A percentile compares a stretch with the other conserved stretches of the same genome.
Evolutionary conservation across 2,888 invertebrate species (phyloP).

Genomic region (Scaptomyza cyrtandrae): DNA sequence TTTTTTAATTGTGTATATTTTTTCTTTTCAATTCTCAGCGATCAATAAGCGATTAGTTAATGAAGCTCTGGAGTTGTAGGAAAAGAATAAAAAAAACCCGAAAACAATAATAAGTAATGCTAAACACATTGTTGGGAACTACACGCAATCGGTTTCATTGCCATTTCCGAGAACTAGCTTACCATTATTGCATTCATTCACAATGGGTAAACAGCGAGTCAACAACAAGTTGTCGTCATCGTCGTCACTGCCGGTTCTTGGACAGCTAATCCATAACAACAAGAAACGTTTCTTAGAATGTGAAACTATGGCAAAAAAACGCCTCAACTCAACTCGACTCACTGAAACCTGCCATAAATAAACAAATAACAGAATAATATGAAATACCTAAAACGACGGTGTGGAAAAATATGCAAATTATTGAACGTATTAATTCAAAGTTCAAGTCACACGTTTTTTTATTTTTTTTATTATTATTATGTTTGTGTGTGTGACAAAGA

Average conservation of each 20-base stretch:
- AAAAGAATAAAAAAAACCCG: constrained; percentile 22
- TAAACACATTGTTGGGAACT: constrained; percentile 68
- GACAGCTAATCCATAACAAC: constrained; percentile 31
- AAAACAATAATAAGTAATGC: constrained; percentile 57
- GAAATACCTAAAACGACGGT: constrained; percentile 19
- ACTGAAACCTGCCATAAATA: constrained; percentile 66
- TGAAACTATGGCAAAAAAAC: constrained; percentile 36
- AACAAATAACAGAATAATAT: constrained; percentile 58
- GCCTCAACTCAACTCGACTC: constrained; percentile 15
- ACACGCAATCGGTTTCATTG: constrained; percentile 63
- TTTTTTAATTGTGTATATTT: background rate
- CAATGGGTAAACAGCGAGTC: constrained; percentile 3
- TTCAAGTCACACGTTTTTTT: constrained; percentile 73
- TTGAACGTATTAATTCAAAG: constrained; percentile 79
- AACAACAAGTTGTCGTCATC: background rate
- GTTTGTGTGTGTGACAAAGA: constrained; percentile 55
- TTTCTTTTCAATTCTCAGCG: background rate
- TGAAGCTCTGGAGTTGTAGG: too few relatives aligned
- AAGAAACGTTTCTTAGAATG: constrained; percentile 45
- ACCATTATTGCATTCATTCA: constrained; percentile 21
- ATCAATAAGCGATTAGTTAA: constrained; percentile 13
- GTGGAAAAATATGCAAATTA: constrained; percentile 68
- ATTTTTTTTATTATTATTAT: constrained; percentile 26
- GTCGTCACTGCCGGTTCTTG: constrained; percentile 40
- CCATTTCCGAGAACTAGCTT: constrained; percentile 62